These are phyloP conservation scores for Lepidurus apus DNA, from an alignment of 1,140 invertebrate species.

Conservation along the genomic window DNA sequence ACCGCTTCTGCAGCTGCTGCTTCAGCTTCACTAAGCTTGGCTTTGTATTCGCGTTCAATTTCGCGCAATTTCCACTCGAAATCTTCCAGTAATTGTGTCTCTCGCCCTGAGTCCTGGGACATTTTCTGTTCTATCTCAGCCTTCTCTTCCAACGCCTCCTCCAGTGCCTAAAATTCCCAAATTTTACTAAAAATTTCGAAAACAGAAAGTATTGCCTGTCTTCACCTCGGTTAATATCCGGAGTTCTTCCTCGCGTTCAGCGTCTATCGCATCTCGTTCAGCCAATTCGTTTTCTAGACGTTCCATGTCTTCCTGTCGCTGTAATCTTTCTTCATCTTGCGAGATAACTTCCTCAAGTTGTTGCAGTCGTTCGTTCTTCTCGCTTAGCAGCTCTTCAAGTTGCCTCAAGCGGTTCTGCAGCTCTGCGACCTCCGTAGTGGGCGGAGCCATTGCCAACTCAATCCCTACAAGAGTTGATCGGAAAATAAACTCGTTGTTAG, in stretches of 20 bases:
- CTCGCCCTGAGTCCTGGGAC: slow-evolving; percentile 55
- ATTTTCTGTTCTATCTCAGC: slow-evolving; percentile 54
- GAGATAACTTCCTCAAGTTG: slow-evolving; percentile 34
- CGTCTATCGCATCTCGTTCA: slow-evolving; percentile 43
- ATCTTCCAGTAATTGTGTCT: slow-evolving; percentile 59
- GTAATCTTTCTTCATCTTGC: slow-evolving; percentile 44
- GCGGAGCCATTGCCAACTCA: slow-evolving; percentile 16
- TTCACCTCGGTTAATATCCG: slow-evolving; percentile 48
- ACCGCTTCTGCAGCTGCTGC: slow-evolving; percentile 48
- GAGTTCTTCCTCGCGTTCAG: slow-evolving; percentile 48
- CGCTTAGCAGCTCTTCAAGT: slow-evolving; percentile 48
- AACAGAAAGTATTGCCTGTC: slow-evolving; percentile 8
- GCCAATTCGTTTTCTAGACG: slow-evolving; percentile 44
- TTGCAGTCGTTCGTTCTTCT: slow-evolving; percentile 41
- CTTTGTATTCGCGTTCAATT: slow-evolving; percentile 57
- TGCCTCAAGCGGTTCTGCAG: slow-evolving; percentile 36
- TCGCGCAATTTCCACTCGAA: slow-evolving; percentile 64
- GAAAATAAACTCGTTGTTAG: neutral
- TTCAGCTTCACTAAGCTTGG: slow-evolving; percentile 50
- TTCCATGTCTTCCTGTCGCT: slow-evolving; percentile 43
- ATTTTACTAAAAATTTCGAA: neutral
- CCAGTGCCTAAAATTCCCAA: slow-evolving; percentile 47
- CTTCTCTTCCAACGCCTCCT: slow-evolving; percentile 54
- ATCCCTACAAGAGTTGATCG: neutral
- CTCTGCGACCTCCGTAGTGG: neutral